Evolutionary conservation across 23 tunicate genomes (phyloP), one percentile per base, ranked within the genome.

Genomic region (Pegea sp.): DNA sequence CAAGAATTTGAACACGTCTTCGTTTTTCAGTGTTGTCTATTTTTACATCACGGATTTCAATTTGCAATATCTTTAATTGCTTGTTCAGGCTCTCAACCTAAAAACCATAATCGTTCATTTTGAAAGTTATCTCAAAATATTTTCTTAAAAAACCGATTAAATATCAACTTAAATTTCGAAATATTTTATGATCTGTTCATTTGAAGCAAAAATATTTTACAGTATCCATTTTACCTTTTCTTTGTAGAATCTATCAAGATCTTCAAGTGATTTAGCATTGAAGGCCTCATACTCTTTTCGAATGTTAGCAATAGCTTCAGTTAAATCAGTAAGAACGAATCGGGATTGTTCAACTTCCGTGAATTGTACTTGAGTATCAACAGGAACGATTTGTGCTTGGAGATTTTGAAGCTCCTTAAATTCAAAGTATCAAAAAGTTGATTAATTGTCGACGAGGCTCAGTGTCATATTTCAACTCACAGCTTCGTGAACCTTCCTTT

Each of bases 271-370:
- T 34, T 75, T 75, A 32, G 74, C 71, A 57, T 75, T 75, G 63
- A 75, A 75, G 2, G 68, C 68, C 57, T 75, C 86, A 64, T 75
- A 75, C 32, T 75, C 64, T 49, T 75, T 73, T 22, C 86, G 22
- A 24, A 75, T 68, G 24, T 29, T 52, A 16, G 34, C 28, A 24
- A 75, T 75, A 4, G 86, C 68, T 30, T 75, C 86, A 22, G 64
- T 52, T 22, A 75, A 62, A 53, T 75, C 86, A 38, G 86, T 68
- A 25, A 60, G 54, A 30, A 72, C 43, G 5, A 68, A 62, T 38
- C 46, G 11, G 16, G 13, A 11, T 26, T 56, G 54, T 44, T 75
- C 86, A 27, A 50, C 64, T 22, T 60, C 49, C n/a, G 86, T 69
- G 2, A 53, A 38, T 18, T 1, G 50, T 3, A 69, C 64, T 42